Evolutionary conservation across 2,888 invertebrate genomes (phyloP), one percentile per base, ranked within the genome.

Genomic region (Rhimphoctona megacephalus): DNA sequence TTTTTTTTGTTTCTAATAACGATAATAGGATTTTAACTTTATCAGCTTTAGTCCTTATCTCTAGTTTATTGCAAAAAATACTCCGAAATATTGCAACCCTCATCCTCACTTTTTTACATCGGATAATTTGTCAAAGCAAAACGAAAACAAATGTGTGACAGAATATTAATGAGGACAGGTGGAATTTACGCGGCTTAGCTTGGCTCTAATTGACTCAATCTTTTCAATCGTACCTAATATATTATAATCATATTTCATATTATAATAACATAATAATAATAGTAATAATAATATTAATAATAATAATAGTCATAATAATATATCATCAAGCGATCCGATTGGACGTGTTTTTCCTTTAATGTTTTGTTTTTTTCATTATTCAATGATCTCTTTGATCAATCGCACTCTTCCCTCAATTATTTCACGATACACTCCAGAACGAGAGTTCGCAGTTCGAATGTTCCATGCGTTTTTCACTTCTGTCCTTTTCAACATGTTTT

Each of bases 101-200:
- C 9, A 30, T 25, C 30, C 25, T n/a, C 88, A 87, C 78, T 88
- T 87, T 80, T 72, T 88, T 89, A n/a, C 69, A 61, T 52, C 69
- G 90, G 57, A 43, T 86, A 52, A 54, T 39, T 66, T 6, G 54
- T 14, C 52, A 73, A 85, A 83, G 72, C 85, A 86, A 85, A 88
- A 92, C 88, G 90, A 91, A 89, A 92, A 92, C 91, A 91, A 91
- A 92, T 92, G 92, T 89, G 89, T 19, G 89, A 90, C 88, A 89
- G 90, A 87, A 83, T 72, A 90, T 90, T 89, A 89, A 89, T 90
- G 33, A 91, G 91, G 91, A 90, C 89, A 90, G 89, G 90, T 91
- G 89, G 87, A 33, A 49, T 61, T 77, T 87, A 88, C 87, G 89
- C 88, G 83, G 86, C 87, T 89, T 85, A 86, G 87, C 87, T 88